A percentile compares a stretch with the other conserved stretches of the same genome.
phyloP scores from a whole-genome alignment of 2,113 vertebrate species.

The Calonectris borealis region DNA sequence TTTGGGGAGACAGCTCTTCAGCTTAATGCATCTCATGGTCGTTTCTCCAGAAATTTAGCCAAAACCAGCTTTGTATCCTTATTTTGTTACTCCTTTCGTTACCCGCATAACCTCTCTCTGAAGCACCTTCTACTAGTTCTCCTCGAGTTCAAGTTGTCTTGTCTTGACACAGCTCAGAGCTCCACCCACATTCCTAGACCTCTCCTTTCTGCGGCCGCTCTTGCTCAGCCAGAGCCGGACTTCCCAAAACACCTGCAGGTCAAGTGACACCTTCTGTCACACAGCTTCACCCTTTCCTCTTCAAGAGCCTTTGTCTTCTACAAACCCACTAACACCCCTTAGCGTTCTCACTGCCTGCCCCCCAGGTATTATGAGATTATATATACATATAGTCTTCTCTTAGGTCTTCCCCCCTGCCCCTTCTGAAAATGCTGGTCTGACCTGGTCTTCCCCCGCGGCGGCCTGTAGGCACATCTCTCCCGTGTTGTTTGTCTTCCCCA shows the following conservation, averaged over 20 bases:
- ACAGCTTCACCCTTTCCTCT: neutral
- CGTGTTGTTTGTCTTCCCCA: neutral
- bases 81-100: constrained; percentile 49
- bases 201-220: neutral
- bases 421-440: neutral
- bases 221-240: constrained; percentile 23
- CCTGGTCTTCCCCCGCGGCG: neutral
- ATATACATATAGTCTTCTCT: constrained; percentile 11
- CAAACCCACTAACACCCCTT: neutral
- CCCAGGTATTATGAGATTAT: constrained; percentile 36
- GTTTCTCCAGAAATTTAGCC: constrained; percentile 42
- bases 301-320: neutral
- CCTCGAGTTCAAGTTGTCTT: constrained; percentile 28
- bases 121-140: constrained; percentile 64
- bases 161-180: constrained; percentile 50
- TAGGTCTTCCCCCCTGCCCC: neutral
- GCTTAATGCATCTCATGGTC: neutral
- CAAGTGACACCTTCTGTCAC: neutral
- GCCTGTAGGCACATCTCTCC: neutral
- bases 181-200: constrained; percentile 1
- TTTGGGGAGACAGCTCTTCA: constrained; percentile 49
- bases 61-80: constrained; percentile 58
- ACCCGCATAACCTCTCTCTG: constrained; percentile 22
- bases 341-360: neutral
- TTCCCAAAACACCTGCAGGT: neutral